phyloP scores from a whole-genome alignment of 2,797 vertebrate genomes.

The Danio jaintianensis region DNA sequence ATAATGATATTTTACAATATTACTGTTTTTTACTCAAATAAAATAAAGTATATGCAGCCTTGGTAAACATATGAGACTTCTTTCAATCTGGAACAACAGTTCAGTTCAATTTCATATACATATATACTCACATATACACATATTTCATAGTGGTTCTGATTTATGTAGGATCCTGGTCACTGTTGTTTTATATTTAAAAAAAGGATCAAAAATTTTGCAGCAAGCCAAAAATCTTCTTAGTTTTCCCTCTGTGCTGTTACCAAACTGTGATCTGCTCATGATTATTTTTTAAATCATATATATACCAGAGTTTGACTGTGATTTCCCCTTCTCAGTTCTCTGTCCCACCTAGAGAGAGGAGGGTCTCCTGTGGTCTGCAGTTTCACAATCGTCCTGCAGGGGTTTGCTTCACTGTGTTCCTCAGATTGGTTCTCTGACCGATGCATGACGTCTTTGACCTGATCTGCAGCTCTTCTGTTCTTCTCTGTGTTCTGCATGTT shows the following conservation, averaged over 20 bases:
- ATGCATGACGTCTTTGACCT: not conserved
- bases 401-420: slow-evolving; percentile 6
- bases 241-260: not conserved
- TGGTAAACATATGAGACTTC: too few relatives aligned
- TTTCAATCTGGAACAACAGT: too few relatives aligned
- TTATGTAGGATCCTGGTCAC: not conserved
- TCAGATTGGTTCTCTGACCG: not conserved
- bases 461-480: not conserved
- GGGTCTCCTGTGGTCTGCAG: slow-evolving; percentile 2
- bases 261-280: not conserved
- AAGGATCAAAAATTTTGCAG: not conserved
- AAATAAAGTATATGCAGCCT: too few relatives aligned
- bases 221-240: not conserved
- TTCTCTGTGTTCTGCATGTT: slow-evolving; percentile 8
- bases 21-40: too few relatives aligned
- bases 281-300: too few relatives aligned
- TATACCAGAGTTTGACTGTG: slow-evolving; percentile 40
- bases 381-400: slow-evolving; percentile 30
- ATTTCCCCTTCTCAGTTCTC: slow-evolving; percentile 83
- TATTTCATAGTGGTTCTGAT: too few relatives aligned
- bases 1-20: too few relatives aligned
- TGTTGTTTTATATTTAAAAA: not conserved
- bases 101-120: too few relatives aligned
- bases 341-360: slow-evolving; percentile 84
- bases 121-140: too few relatives aligned